Evolutionary conservation across 2,797 vertebrate genomes (phyloP), one percentile per base, ranked within the genome.

Genomic region (Mus spretus): DNA sequence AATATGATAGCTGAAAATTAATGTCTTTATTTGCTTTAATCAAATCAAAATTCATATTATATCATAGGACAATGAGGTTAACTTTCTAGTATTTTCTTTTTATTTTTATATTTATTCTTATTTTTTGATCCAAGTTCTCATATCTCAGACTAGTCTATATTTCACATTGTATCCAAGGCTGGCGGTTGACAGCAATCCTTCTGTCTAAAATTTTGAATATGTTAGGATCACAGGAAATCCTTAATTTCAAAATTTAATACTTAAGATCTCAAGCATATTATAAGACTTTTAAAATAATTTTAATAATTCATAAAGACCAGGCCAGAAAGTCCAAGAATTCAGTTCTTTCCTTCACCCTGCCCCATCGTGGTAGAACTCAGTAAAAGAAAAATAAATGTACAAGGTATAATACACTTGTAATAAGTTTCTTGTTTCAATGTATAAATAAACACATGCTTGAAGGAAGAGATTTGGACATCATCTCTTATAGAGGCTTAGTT

Each of bases 361-460:
- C 3, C 28, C 65, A n/a, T 57, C 2, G 79, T 91, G 24, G 37
- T n/a, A 75, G 44, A 91, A 89, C 22, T 67, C 31, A 57, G 53
- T 50, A 31, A 50, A 93, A 90, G 40, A 93, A 89, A 91, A 91
- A 89, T 85, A 89, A 94, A 80, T 79, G 15, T 77, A 89, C 1
- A 47, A 5, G 93, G 24, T 65, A 47, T 12, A 83, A 85, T 94
- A 65, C 86, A 90, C 5, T 89, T 55, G 75, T 91, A 74, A 93
- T 86, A 14, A 70, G 11, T 50, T 85, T 88, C 22, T 91, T 94
- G 79, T 91, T 84, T 95, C 61, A 63, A 72, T 75, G 28, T 82
- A 90, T 90, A 92, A 90, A 78, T 81, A 92, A 96, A 34, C 10
- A 95, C 37, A 67, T 82, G 26, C 34, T 91, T 79, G 63, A 93